Evolutionary conservation across 2,888 invertebrate genomes (phyloP).

Genomic region (Drosophila macrospina): DNA sequence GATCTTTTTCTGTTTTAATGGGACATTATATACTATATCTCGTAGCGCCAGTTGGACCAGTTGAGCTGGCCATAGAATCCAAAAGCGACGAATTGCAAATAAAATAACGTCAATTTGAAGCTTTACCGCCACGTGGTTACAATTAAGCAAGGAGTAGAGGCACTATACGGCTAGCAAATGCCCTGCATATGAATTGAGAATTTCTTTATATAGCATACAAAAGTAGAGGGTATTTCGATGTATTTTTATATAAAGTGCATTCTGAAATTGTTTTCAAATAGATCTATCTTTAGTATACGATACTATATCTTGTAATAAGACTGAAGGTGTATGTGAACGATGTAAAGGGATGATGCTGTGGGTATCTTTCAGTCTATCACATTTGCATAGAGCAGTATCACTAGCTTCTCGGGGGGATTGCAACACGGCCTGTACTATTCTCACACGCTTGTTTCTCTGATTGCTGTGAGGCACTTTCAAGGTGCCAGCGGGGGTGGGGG

Average conservation of each 20-base stretch:
- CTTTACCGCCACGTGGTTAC: constrained; percentile 10
- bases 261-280: too few species aligned
- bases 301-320: too few species aligned
- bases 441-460: constrained; percentile 22
- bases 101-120: neutral
- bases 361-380: constrained; percentile 22
- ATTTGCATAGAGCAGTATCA: neutral
- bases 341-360: neutral
- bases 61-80: neutral
- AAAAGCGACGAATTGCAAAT: neutral
- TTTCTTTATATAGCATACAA: too few species aligned
- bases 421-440: constrained; percentile 30
- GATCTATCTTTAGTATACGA: too few species aligned
- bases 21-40: constrained; percentile 1
- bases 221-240: too few species aligned
- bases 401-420: neutral
- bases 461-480: constrained; percentile 10
- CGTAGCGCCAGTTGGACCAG: constrained; percentile 14
- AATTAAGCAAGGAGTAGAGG: neutral
- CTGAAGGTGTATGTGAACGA: neutral
- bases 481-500: neutral
- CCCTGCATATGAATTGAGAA: neutral
- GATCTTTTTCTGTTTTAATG: constrained; percentile 5
- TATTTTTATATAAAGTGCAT: too few species aligned
- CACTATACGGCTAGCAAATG: constrained; percentile 1